Base-by-base conservation (phyloP, 2,888 invertebrate genomes). In the Spisula solida region DNA sequence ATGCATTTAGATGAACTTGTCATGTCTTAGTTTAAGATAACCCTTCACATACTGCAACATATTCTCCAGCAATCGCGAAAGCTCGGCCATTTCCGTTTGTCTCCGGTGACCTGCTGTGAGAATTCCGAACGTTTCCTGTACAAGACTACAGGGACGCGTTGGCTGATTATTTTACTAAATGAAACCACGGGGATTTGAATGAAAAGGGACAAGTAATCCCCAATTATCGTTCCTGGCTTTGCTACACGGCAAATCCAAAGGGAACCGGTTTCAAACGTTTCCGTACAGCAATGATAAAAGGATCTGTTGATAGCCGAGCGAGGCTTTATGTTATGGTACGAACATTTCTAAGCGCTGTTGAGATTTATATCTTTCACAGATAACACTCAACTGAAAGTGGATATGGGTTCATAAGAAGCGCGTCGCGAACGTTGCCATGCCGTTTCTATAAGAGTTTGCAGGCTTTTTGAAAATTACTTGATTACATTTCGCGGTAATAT, bases 401-500 rank as follows among this genome's bases (percentile, higher is more conserved):
- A 88, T 85, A 82, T n/a, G 85, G 78, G 85, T 85, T 88, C 88
- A 82, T 25, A 85, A 82, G 88, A 41, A 70, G 81, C 79, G 55
- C 88, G 81, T 85, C 88, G 82, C 78, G 82, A 85, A 78, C 81
- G 60, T 51, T 82, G 78, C 79, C 82, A 70, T 79, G 81, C 75
- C 56, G 70, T 41, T 55, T 48, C 81, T 84, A 84, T 81, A 83
- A 89, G 89, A 84, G 70, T 75, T 87, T 75, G 60, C 86, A 89
- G 86, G 82, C 84, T 55, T 79, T 70, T 85, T 85, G 81, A 85
- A 85, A 88, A 88, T 81, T 88, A 78, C 78, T 85, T 81, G 56
- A 85, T 88, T 88, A 88, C 85, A 81, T 80, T 85, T 34, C 55
- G 55, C 70, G 80, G 70, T 55, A 48, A 85, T 88, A 79, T 84